A percentile compares a stretch with the other conserved stretches of the same genome.
These are phyloP conservation scores for Acanthoscelides obtectus DNA, from an alignment of 2,888 invertebrate genomes.

Conservation along the genomic window DNA sequence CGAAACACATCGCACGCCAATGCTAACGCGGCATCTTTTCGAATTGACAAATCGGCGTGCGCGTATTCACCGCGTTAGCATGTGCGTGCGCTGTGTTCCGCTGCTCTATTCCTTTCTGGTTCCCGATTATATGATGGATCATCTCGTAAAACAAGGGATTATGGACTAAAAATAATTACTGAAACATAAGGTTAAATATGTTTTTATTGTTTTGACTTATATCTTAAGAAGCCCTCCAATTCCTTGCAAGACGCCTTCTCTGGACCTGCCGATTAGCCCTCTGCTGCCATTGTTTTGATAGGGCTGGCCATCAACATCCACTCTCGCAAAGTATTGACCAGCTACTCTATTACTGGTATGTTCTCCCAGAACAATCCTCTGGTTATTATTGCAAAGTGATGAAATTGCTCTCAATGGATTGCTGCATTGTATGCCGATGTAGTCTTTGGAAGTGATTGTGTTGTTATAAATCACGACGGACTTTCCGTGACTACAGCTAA, in stretches of 20 bases:
- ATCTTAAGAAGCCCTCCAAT: background rate
- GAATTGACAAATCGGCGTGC: no score
- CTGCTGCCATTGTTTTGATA: background rate
- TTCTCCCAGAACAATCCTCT: constrained; percentile 26
- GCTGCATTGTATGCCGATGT: constrained; percentile 21
- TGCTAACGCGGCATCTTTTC: no score
- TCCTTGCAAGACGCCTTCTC: background rate
- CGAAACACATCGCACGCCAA: no score
- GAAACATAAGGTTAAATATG: no score
- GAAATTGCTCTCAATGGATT: constrained; percentile 18
- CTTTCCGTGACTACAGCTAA: constrained; percentile 27
- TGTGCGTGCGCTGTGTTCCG: no score
- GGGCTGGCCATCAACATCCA: background rate
- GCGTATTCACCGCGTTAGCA: no score
- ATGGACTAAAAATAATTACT: no score
- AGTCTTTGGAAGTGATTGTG: constrained; percentile 21
- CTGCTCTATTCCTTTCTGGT: no score
- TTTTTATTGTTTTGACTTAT: background rate
- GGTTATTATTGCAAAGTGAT: constrained; percentile 20
- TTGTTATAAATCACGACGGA: constrained; percentile 23
- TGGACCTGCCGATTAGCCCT: background rate
- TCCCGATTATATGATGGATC: no score
- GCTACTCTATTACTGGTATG: constrained; percentile 5
- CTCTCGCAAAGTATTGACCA: background rate
- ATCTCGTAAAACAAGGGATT: no score